These are phyloP conservation scores for Ceratina australensis DNA, from an alignment of 1,140 invertebrate genomes.

Conservation along the genomic window DNA sequence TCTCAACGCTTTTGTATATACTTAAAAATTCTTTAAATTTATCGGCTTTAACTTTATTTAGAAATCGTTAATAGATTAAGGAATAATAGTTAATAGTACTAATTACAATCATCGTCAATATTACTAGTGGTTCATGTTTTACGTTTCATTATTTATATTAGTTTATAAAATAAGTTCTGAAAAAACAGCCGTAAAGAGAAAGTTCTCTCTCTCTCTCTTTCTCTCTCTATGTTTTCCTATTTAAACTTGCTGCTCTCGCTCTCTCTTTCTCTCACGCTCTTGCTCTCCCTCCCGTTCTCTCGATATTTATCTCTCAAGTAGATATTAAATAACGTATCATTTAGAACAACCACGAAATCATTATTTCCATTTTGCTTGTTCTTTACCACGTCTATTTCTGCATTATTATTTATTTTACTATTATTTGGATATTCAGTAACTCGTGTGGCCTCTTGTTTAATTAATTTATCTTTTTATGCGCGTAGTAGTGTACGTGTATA, in stretches of 20 bases:
- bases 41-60: constrained; percentile 60
- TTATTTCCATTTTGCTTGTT: constrained; percentile 27
- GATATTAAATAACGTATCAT: constrained; percentile 62
- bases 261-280: constrained; percentile 19
- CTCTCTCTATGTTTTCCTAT: constrained; percentile 3
- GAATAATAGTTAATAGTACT: constrained; percentile 62
- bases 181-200: constrained; percentile 54
- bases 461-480: constrained; percentile 51
- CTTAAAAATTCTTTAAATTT: constrained; percentile 63
- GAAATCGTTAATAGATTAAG: constrained; percentile 60
- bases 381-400: constrained; percentile 46
- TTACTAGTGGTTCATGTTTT: constrained; percentile 56
- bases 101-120: constrained; percentile 62
- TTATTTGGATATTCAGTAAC: constrained; percentile 69
- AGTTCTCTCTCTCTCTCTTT: constrained; percentile 15
- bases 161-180: constrained; percentile 61
- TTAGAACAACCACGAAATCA: constrained; percentile 61
- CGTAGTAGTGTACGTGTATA: constrained; percentile 41
- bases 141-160: constrained; percentile 56
- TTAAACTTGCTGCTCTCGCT: constrained; percentile 16
- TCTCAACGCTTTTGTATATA: constrained; percentile 43
- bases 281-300: neutral
- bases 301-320: constrained; percentile 44
- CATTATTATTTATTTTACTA: constrained; percentile 67
- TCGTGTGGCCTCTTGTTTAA: constrained; percentile 56